Percentiles rank a stretch among this genome's conserved stretches.
phyloP scores from a whole-genome alignment of 1,140 invertebrate genomes.

The Aradophagus sp. region DNA sequence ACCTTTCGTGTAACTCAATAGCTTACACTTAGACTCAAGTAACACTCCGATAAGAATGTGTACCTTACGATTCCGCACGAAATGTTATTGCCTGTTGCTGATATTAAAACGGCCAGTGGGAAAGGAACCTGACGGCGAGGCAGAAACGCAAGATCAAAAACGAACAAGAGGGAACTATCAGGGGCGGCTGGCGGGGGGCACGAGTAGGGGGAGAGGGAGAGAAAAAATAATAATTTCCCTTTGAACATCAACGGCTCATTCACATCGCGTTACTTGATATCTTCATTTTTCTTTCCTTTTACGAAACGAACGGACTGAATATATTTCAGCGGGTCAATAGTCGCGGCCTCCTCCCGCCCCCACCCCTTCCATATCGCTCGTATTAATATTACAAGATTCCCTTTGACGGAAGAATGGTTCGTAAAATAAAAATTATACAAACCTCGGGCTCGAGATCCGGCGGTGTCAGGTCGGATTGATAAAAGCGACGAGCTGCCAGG shows the following conservation, averaged over 20 bases:
- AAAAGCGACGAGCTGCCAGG: constrained; percentile 49
- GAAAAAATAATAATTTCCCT: no score
- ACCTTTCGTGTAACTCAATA: no score
- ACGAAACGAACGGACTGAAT: no score
- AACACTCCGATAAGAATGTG: no score
- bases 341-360: constrained; percentile 5
- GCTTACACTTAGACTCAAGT: no score
- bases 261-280: no score
- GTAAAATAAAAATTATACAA: constrained; percentile 54
- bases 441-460: constrained; percentile 28
- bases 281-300: no score
- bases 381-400: constrained; percentile 42
- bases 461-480: constrained; percentile 51
- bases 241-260: no score
- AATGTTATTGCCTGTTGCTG: constrained; percentile 27
- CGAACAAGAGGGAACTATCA: constrained; percentile 1
- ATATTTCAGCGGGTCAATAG: constrained; percentile 32
- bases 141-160: not conserved
- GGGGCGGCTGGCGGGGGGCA: no score
- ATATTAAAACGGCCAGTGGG: no score
- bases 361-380: constrained; percentile 9
- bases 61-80: no score
- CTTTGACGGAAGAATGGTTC: constrained; percentile 42
- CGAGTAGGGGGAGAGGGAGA: no score
- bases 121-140: not conserved